phyloP scores from a whole-genome alignment of 2,888 invertebrate genomes.

The Folsomia candida region DNA sequence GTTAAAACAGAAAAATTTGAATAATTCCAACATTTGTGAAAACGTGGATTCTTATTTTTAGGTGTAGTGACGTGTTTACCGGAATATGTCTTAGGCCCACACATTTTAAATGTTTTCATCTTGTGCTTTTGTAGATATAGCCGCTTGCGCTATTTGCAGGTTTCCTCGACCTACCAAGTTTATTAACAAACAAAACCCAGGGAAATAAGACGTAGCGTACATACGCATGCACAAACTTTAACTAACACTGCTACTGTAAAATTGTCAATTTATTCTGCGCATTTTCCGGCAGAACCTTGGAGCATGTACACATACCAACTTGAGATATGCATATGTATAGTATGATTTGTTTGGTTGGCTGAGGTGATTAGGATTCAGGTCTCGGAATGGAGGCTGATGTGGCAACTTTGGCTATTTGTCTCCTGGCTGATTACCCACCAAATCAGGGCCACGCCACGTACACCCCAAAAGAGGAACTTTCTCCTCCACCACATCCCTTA shows the following conservation, averaged over 20 bases:
- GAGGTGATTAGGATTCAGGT: not conserved
- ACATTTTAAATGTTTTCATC: too few species aligned
- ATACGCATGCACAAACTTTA: not conserved
- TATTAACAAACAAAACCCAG: not conserved
- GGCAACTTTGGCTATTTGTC: not conserved
- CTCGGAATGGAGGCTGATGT: not conserved
- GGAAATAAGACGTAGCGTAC: not conserved
- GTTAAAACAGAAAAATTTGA: not conserved
- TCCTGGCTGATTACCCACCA: not conserved
- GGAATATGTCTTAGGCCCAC: too few species aligned
- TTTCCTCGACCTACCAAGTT: not conserved
- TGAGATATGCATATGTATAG: too few species aligned
- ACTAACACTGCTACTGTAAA: not conserved
- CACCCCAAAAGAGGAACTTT: not conserved
- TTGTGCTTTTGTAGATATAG: too few species aligned
- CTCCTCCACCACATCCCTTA: not conserved
- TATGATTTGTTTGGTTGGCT: not conserved
- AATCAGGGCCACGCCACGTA: not conserved
- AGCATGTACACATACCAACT: too few species aligned
- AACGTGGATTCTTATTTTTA: not conserved
- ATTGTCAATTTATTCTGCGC: not conserved
- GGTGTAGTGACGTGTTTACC: not conserved
- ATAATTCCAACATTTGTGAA: not conserved
- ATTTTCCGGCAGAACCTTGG: not conserved
- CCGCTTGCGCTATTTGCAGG: too few species aligned